phyloP scores from a whole-genome alignment of 2,113 vertebrate species.

The Zosterops borbonicus region DNA sequence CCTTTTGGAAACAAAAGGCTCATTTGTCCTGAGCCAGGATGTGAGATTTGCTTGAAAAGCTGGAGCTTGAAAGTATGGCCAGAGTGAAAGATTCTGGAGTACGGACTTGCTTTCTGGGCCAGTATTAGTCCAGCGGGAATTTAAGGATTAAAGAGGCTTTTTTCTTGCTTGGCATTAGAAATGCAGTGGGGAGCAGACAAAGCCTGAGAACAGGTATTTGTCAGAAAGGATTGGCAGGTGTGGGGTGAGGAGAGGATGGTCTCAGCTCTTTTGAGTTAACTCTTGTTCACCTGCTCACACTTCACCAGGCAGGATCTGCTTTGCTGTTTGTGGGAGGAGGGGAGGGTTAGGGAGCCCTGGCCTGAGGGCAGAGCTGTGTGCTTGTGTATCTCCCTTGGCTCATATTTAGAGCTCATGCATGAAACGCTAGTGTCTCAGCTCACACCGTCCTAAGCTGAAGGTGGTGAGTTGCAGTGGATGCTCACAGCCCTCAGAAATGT shows the following conservation, averaged over 20 bases:
- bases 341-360: not conserved
- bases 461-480: not conserved
- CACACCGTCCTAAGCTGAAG: accelerated
- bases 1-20: not conserved
- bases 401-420: accelerated
- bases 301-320: not conserved
- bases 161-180: not conserved
- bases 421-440: not conserved
- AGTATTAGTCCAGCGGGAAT: not conserved
- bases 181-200: not conserved
- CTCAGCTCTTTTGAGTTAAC: not conserved
- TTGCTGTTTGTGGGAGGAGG: not conserved
- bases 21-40: not conserved
- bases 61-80: not conserved
- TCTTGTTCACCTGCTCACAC: not conserved
- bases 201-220: not conserved
- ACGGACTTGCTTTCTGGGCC: not conserved
- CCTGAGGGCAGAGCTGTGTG: not conserved
- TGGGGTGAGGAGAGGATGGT: not conserved
- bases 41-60: not conserved
- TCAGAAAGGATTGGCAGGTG: not conserved
- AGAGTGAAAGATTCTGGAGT: not conserved
- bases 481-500: not conserved
- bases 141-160: constrained; percentile 6
- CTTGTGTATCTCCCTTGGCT: not conserved